phyloP scores from a whole-genome alignment of 2,113 vertebrate genomes.

The Tyto alba region DNA sequence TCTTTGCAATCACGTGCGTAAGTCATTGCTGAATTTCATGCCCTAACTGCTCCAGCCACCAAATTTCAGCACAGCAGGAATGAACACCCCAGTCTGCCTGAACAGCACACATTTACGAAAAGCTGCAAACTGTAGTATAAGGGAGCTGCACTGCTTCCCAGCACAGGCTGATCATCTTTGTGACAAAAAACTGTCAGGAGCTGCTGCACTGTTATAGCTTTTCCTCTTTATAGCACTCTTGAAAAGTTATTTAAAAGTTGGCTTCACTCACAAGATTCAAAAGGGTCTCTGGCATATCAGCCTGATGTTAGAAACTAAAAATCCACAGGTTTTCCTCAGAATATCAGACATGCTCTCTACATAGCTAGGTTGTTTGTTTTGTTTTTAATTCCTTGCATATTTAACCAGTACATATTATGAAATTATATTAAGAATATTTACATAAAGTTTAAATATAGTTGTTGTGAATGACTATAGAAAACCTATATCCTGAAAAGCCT shows the following conservation, averaged over 20 bases:
- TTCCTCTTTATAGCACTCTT: not conserved
- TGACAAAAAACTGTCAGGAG: not conserved
- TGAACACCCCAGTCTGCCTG: not conserved
- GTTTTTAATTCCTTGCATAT: not conserved
- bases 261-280: not conserved
- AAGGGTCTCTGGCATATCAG: not conserved
- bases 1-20: not conserved
- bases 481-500: not conserved
- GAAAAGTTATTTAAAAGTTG: not conserved
- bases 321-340: not conserved
- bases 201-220: not conserved
- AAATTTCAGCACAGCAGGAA: not conserved
- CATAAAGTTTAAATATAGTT: not conserved
- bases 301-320: not conserved
- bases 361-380: not conserved
- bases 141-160: not conserved
- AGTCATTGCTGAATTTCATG: not conserved
- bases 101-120: not conserved
- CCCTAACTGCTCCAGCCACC: not conserved
- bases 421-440: not conserved
- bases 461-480: not conserved
- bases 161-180: not conserved
- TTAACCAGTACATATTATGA: not conserved
- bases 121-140: rapidly evolving
- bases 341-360: not conserved